phyloP scores from a whole-genome alignment of 2,888 invertebrate species.

The Trissolcus brochymenae region DNA sequence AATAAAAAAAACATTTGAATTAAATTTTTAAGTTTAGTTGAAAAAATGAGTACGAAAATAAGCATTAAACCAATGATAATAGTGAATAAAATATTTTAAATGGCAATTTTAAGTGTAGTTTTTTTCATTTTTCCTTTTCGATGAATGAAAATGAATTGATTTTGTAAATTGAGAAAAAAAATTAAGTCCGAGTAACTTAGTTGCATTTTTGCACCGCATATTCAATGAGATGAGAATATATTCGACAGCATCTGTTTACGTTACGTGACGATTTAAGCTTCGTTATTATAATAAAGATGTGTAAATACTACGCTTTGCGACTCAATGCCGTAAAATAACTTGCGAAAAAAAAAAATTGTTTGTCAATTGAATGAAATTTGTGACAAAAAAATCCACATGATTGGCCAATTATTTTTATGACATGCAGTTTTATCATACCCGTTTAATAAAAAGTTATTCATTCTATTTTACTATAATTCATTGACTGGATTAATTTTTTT shows the following conservation, averaged over 20 bases:
- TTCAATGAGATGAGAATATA: constrained; percentile 14
- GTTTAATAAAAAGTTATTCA: too few relatives aligned
- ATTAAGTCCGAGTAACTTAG: neutral
- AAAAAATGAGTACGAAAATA: too few relatives aligned
- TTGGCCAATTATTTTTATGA: neutral
- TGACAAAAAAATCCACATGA: neutral
- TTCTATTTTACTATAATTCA: too few relatives aligned
- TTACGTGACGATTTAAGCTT: constrained; percentile 27
- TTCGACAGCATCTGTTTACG: constrained; percentile 17
- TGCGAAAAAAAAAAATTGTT: constrained; percentile 3
- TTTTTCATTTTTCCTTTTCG: too few relatives aligned
- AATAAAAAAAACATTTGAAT: too few relatives aligned
- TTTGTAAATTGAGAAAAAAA: neutral
- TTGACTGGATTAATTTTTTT: too few relatives aligned
- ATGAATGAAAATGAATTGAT: too few relatives aligned
- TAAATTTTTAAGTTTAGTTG: too few relatives aligned
- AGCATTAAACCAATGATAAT: too few relatives aligned
- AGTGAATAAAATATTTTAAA: too few relatives aligned
- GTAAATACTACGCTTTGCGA: constrained; percentile 10
- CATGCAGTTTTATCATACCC: too few relatives aligned
- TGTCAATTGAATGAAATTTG: constrained; percentile 14
- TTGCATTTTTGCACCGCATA: neutral
- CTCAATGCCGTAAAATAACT: neutral
- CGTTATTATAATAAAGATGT: constrained; percentile 20
- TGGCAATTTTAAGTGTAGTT: too few relatives aligned